phyloP scores from a whole-genome alignment of 2,797 vertebrate species.

The Pangasius krempfi region DNA sequence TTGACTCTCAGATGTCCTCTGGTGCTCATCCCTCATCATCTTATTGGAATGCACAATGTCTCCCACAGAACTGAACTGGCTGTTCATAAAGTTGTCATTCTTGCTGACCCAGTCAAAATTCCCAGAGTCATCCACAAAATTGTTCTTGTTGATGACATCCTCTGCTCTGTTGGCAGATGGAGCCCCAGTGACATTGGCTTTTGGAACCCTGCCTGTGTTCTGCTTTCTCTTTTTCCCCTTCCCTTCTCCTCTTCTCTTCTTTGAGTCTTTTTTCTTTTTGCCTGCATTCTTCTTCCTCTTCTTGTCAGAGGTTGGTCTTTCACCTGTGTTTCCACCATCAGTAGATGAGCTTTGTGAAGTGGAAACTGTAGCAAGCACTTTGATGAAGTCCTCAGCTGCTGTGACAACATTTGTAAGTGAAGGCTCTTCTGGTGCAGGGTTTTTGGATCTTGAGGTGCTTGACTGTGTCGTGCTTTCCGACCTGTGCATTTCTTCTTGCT shows the following conservation, averaged over 20 bases:
- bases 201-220: constrained; percentile 59
- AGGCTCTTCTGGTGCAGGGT: constrained; percentile 63
- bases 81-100: constrained; percentile 50
- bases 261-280: constrained; percentile 76
- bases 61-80: constrained; percentile 55
- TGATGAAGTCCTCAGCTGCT: constrained; percentile 76
- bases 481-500: constrained; percentile 48
- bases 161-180: constrained; percentile 61
- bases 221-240: constrained; percentile 70
- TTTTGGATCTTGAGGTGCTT: constrained; percentile 53
- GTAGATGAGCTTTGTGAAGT: constrained; percentile 75
- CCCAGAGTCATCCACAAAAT: constrained; percentile 55
- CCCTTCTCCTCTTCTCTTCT: constrained; percentile 68
- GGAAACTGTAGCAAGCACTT: constrained; percentile 81
- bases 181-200: constrained; percentile 58
- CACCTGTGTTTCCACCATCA: constrained; percentile 64
- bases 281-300: constrained; percentile 73
- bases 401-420: constrained; percentile 73
- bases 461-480: constrained; percentile 58
- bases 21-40: constrained; percentile 77
- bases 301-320: constrained; percentile 63
- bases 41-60: constrained; percentile 70
- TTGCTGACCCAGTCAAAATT: constrained; percentile 44
- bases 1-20: constrained; percentile 48
- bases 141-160: constrained; percentile 42